Evolutionary conservation across 2,888 invertebrate genomes (phyloP), one percentile per base, ranked within the genome.

Genomic region (Hymenopus coronatus): DNA sequence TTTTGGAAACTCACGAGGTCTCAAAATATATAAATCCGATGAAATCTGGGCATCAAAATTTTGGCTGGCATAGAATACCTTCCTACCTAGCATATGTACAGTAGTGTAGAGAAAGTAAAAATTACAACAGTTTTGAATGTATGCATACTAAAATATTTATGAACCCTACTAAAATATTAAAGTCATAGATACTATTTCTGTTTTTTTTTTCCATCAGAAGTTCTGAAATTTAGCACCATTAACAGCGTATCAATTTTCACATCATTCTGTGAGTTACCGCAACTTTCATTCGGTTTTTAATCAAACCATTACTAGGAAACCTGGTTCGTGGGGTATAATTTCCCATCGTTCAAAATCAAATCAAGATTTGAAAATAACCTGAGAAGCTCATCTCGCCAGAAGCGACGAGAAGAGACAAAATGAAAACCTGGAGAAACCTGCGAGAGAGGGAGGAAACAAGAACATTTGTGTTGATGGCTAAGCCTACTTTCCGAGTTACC

Each of bases 341-440:
- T 87, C 82, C 87, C 87, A 87, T 82, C 87, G 82, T 82, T 87
- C 28, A 40, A 87, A 87, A 87, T 87, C 87, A 82, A 87, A 87
- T 87, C 87, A 87, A 33, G 28, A 87, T 82, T 30, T 28, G 87
- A 87, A 87, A 87, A 87, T 87, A 82, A 82, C 81, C 40, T 87
- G 87, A 81, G 82, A 82, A 87, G 27, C 82, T 82, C 82, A 87
- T 87, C 87, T 70, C 20, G 20, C 54, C 54, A 70, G 25, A 1
- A 70, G 54, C 15, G 54, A 70, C 20, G 54, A 70, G 54, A 15
- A 70, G 54, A 70, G 54, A 70, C 54, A 70, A 70, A 70, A 70
- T 70, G 54, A 70, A 70, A 70, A 20, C 20, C 15, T 20, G 54
- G 54, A 70, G 54, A 70, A 70, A 70, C 14, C 54, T 70, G 25